Percentiles rank a stretch among this genome's conserved stretches.
Conservation (phyloP, 2,888 invertebrate species). For the Clitarchus hookeri region DNA sequence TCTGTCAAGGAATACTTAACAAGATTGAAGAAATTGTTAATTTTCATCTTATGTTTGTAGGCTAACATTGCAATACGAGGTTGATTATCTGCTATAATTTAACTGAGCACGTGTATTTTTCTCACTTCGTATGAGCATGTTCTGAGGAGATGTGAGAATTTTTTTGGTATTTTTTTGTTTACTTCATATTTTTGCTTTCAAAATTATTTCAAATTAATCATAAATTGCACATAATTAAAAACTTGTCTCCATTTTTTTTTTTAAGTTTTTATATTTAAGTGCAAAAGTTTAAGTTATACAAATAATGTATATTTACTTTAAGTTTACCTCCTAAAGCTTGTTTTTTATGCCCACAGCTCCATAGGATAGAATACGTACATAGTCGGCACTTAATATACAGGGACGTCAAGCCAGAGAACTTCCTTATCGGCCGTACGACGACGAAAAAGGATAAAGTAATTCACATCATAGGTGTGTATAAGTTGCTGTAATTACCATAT, state of each 20-base stretch:
- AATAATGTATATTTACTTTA: not conserved
- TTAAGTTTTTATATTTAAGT: no score
- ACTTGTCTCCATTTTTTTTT: not conserved
- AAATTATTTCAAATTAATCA: not conserved
- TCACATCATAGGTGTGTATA: constrained; percentile 90
- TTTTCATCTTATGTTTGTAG: no score
- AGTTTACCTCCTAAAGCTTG: not conserved
- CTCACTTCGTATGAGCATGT: not conserved
- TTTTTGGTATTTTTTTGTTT: not conserved
- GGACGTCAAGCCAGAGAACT: constrained; percentile 99
- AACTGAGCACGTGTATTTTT: not conserved
- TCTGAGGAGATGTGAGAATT: not conserved
- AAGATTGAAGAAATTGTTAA: no score
- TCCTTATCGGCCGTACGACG: constrained; percentile 97
- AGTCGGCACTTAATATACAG: constrained; percentile 98
- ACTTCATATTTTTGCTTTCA: not conserved
- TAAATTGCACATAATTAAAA: not conserved
- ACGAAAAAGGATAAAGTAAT: constrained; percentile 98
- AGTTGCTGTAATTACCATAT: not conserved
- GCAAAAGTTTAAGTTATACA: not conserved
- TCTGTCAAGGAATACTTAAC: no score
- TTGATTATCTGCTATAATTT: no score
- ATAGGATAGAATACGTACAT: constrained; percentile 99
- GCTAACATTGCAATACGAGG: no score
- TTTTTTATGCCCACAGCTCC: constrained; percentile 69